Evolutionary conservation across 1,140 invertebrate species (phyloP).

Genomic region (Octopus bimaculoides): DNA sequence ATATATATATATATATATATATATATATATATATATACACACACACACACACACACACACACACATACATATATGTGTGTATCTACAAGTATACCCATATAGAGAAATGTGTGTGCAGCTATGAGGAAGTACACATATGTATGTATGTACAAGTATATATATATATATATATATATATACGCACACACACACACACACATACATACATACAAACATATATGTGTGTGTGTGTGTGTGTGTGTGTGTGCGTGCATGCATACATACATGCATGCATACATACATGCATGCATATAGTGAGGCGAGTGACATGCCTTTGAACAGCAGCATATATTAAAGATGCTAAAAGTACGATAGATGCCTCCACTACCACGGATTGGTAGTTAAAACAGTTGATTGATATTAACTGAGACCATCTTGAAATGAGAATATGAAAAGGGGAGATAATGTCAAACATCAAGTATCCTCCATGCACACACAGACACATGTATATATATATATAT

Average conservation of each 20-base stretch:
- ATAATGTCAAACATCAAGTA: no score
- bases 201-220: not conserved
- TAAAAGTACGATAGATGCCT: no score
- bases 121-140: not conserved
- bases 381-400: no score
- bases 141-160: not conserved
- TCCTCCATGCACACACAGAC: no score
- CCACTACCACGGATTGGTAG: no score
- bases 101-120: not conserved
- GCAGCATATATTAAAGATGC: no score
- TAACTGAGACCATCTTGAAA: no score
- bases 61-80: not conserved
- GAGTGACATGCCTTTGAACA: no score
- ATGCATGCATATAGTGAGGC: no score
- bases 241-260: not conserved
- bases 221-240: not conserved
- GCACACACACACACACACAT: not conserved
- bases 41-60: not conserved
- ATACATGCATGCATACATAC: no score
- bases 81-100: not conserved
- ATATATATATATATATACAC: not conserved
- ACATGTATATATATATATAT: no score
- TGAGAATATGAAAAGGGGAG: no score
- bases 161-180: not conserved
- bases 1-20: conserved; percentile 2